Evolutionary conservation across 2,113 vertebrate genomes (phyloP).

Genomic region (Atrichornis clamosus): DNA sequence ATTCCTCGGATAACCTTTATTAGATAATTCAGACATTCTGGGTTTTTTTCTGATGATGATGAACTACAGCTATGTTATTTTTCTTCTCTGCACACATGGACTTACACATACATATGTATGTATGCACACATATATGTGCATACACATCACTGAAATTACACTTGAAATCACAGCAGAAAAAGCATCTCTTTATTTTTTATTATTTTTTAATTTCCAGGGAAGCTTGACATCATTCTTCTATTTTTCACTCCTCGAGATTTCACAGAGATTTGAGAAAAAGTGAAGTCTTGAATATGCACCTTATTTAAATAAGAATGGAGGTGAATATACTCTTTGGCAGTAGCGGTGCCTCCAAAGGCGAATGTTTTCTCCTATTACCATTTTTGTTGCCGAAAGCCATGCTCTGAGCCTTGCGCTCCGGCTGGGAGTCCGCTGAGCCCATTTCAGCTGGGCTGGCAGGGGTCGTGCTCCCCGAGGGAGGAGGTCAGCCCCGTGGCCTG

Average conservation of each 20-base stretch:
- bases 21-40: not conserved
- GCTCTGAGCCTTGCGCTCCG: not conserved
- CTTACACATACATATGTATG: too few relatives aligned
- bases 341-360: not conserved
- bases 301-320: conserved; percentile 43
- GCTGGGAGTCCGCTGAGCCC: not conserved
- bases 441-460: conserved; percentile 11
- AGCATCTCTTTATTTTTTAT: not conserved
- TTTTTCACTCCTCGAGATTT: not conserved
- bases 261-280: not conserved
- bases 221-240: not conserved
- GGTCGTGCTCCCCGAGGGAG: not conserved
- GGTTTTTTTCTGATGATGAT: not conserved
- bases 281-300: not conserved
- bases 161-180: not conserved
- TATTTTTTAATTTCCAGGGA: not conserved
- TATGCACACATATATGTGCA: not conserved
- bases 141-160: not conserved
- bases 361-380: not conserved
- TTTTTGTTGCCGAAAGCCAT: not conserved
- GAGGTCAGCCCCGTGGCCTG: not conserved
- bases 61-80: not conserved
- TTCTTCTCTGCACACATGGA: not conserved
- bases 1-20: not conserved
- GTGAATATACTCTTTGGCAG: not conserved